Conservation (phyloP, 1,140 invertebrate genomes). For the Apis mellifera region DNA sequence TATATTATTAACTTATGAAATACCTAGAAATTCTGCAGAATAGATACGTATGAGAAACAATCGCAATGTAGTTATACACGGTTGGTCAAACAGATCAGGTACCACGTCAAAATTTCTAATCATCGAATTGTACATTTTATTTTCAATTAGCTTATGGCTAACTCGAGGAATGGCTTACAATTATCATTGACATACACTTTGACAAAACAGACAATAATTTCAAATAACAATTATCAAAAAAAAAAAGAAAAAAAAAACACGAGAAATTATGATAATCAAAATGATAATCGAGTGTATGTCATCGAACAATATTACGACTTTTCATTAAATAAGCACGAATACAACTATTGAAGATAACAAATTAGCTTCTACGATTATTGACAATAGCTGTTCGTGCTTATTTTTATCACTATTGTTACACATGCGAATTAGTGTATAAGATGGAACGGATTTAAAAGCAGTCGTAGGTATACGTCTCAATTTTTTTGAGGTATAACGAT, state of each 20-base stretch:
- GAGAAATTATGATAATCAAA: neutral
- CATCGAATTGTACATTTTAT: conserved; percentile 25
- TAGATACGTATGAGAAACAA: neutral
- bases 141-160: neutral
- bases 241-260: neutral
- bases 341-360: neutral
- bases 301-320: neutral
- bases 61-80: neutral
- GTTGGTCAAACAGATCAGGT: conserved; percentile 33
- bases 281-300: neutral
- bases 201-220: neutral
- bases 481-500: neutral
- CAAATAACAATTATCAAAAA: neutral
- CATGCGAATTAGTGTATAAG: conserved; percentile 34
- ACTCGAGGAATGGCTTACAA: conserved; percentile 40
- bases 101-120: conserved; percentile 2
- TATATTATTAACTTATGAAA: neutral
- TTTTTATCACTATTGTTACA: conserved; percentile 23
- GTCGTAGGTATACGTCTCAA: conserved; percentile 22
- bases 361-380: neutral
- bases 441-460: conserved; percentile 59
- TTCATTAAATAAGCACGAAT: conserved; percentile 1
- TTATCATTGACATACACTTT: conserved; percentile 38
- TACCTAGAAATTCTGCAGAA: neutral
- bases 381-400: neutral